Base-by-base conservation (phyloP, 2,113 vertebrate species). In the Neodon shergylaensis region DNA sequence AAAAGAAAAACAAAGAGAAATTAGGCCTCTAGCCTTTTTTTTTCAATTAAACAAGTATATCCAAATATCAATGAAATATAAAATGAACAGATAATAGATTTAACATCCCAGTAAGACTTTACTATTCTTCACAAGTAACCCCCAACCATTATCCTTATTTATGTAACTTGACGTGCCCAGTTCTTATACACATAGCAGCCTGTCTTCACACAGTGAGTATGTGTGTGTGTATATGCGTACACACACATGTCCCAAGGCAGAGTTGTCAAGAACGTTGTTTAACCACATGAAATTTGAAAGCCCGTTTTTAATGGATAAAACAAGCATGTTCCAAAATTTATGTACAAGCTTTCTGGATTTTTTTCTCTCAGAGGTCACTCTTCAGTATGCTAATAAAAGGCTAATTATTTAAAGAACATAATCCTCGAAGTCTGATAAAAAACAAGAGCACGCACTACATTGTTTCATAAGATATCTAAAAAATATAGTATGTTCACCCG, bases 1-100 rank as follows among this genome's bases (percentile, higher is more conserved):
- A 94, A 96, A 97, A 98, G 97, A 98, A 96, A 98, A 98, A 98
- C 86, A 94, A 98, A 96, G 97, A 98, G 0, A 97, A 95, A 97
- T 98, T 98, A 98, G 91, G 92, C 94, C 97, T 68, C 93, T 44
- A 70, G 70, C 54, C 63, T 94, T 92, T 54, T 54, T 52, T 52
- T 10, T 0, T 84, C 52, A 93, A 65, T 24, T 81, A 88, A 94
- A 84, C 28, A 54, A 98, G 92, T 77, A 88, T 74, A 78, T 81
- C 93, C 87, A 92, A 96, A 61, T 36, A 93, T 78, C 52, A 97
- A 96, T 74, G 86, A 95, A 92, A 52, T 88, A 78, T 74, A 97
- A 95, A 66, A 44, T 86, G 22, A 94, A 96, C 44, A 95, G 47
- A 82, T 84, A 96, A 94, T 63, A 84, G 52, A 61, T 39, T 61